Evolutionary conservation across 2,113 vertebrate genomes (phyloP).

Genomic region (Pogonocichla stellata): DNA sequence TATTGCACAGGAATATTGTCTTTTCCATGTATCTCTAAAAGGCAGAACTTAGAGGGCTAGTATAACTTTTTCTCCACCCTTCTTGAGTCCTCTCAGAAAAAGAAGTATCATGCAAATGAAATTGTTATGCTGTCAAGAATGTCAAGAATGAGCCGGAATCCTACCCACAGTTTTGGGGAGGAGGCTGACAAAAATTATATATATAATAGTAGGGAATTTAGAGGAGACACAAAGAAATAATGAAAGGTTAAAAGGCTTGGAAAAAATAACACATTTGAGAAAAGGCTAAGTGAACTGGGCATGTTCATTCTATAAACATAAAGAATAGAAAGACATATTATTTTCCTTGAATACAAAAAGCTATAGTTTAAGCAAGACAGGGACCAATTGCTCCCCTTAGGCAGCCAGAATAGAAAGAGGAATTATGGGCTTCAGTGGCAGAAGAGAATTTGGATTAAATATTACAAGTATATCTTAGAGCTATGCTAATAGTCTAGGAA

Average conservation of each 20-base stretch:
- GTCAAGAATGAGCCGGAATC: not conserved
- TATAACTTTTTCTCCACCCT: fast-evolving
- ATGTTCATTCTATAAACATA: not conserved
- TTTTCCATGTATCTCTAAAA: not conserved
- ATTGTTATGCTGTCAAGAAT: not conserved
- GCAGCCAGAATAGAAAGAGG: not conserved
- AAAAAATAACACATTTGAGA: not conserved
- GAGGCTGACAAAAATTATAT: not conserved
- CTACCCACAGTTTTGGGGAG: not conserved
- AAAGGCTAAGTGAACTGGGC: not conserved
- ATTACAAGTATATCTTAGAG: not conserved
- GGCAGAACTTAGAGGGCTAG: not conserved
- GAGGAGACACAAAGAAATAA: not conserved
- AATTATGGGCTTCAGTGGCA: not conserved
- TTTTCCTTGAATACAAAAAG: not conserved
- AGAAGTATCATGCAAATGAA: not conserved
- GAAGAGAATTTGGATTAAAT: not conserved
- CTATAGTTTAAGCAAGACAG: not conserved
- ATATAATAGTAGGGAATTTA: not conserved
- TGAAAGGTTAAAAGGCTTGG: not conserved
- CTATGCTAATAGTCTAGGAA: not conserved
- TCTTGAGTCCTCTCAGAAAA: not conserved
- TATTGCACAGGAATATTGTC: not conserved
- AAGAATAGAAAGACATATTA: not conserved
- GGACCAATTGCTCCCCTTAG: not conserved